Percentiles rank a stretch among this genome's conserved stretches.
phyloP scores from a whole-genome alignment of 2,888 invertebrate species.

The Lissonota sp. region DNA sequence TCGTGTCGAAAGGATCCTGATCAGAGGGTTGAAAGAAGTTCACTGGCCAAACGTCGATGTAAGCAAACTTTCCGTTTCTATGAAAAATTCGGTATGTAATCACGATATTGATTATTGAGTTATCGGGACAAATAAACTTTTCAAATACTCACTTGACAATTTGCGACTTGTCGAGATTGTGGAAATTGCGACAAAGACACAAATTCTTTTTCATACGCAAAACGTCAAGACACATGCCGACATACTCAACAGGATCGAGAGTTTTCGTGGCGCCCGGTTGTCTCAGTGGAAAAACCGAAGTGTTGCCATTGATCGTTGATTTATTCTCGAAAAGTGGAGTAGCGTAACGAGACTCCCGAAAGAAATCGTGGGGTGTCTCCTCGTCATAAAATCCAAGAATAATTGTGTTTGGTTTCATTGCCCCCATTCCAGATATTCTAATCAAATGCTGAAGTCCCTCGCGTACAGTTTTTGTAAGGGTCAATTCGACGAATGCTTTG shows the following conservation, averaged over 20 bases:
- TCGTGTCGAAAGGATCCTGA: slow-evolving; percentile 94
- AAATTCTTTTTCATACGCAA: slow-evolving; percentile 97
- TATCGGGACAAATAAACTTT: slow-evolving; percentile 35
- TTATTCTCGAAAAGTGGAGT: slow-evolving; percentile 85
- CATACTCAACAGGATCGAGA: slow-evolving; percentile 88
- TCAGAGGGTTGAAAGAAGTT: slow-evolving; percentile 93
- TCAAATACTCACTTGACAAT: slow-evolving; percentile 87
- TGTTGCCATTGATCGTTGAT: slow-evolving; percentile 79
- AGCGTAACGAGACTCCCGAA: slow-evolving; percentile 85
- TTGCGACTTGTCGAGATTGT: slow-evolving; percentile 91
- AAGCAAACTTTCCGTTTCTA: slow-evolving; percentile 88
- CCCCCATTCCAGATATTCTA: slow-evolving; percentile 96
- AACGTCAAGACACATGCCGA: slow-evolving; percentile 94
- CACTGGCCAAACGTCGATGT: slow-evolving; percentile 99
- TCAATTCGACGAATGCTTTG: slow-evolving; percentile 98
- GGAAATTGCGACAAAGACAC: slow-evolving; percentile 96
- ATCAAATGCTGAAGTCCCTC: slow-evolving; percentile 97
- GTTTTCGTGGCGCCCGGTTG: slow-evolving; percentile 83
- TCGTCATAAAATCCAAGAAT: slow-evolving; percentile 97
- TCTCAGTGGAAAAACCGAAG: slow-evolving; percentile 86
- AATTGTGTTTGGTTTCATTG: slow-evolving; percentile 99
- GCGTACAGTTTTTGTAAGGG: slow-evolving; percentile 92
- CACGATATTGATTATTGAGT: slow-evolving; percentile 1
- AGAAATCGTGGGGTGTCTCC: slow-evolving; percentile 90
- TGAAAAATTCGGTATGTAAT: slow-evolving; percentile 41